These are phyloP conservation scores for Adineta ricciae DNA, from an alignment of 2,888 invertebrate genomes.

Conservation along the genomic window DNA sequence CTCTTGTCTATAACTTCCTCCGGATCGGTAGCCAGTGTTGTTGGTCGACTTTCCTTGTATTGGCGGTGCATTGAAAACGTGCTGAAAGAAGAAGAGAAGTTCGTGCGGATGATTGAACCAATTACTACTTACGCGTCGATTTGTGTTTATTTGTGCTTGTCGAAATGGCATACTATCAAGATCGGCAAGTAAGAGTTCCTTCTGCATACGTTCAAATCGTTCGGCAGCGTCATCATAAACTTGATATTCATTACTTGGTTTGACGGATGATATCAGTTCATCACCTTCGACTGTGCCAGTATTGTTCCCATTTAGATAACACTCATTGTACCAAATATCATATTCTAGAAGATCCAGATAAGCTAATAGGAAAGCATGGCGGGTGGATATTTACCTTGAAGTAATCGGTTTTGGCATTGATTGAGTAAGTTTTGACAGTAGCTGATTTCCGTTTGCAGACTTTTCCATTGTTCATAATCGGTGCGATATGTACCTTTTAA, in stretches of 20 bases:
- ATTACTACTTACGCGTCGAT: slow-evolving; percentile 40
- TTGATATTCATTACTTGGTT: not conserved
- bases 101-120: too few relatives aligned
- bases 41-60: not conserved
- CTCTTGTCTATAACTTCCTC: slow-evolving; percentile 37
- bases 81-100: not conserved
- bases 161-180: slow-evolving; percentile 47
- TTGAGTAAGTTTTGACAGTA: slow-evolving; percentile 50
- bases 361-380: not conserved
- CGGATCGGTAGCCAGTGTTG: not conserved
- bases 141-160: slow-evolving; percentile 46
- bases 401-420: slow-evolving; percentile 46
- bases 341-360: slow-evolving; percentile 42
- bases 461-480: slow-evolving; percentile 45
- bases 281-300: slow-evolving; percentile 35
- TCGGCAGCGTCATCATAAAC: slow-evolving; percentile 48
- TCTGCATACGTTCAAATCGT: slow-evolving; percentile 48
- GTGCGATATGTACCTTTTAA: slow-evolving; percentile 43
- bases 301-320: slow-evolving; percentile 41
- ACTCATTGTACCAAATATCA: slow-evolving; percentile 49
- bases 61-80: slow-evolving; percentile 9
- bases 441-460: slow-evolving; percentile 45
- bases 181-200: slow-evolving; percentile 45
- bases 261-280: not conserved
- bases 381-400: slow-evolving; percentile 41